Conservation (phyloP, 1,140 invertebrate genomes). For the Drosophila orosa region DNA sequence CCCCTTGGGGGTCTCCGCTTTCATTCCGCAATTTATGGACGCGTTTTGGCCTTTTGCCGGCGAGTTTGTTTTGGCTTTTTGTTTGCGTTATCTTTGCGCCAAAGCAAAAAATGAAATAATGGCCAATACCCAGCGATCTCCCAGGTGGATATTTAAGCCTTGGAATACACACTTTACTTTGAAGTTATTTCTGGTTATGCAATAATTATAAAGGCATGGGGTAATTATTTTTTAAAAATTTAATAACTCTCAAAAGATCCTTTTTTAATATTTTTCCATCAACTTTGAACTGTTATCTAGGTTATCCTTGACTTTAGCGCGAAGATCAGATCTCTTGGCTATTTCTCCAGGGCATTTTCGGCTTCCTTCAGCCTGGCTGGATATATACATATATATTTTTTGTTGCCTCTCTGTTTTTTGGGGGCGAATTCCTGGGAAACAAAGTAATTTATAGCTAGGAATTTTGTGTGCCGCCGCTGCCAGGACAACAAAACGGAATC, state of each 20-base stretch:
- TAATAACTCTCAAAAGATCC: neutral
- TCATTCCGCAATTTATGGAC: slow-evolving; percentile 70
- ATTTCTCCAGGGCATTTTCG: slow-evolving; percentile 17
- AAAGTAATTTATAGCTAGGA: slow-evolving; percentile 73
- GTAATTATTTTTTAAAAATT: neutral
- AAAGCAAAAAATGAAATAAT: slow-evolving; percentile 65
- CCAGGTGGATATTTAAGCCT: slow-evolving; percentile 23
- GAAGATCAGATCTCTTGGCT: slow-evolving; percentile 21
- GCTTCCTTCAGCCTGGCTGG: slow-evolving; percentile 28
- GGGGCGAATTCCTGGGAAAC: slow-evolving; percentile 71
- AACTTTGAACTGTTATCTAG: neutral
- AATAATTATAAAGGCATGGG: neutral
- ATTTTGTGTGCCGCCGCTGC: slow-evolving; percentile 59
- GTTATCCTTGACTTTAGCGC: neutral
- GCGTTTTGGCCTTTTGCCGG: slow-evolving; percentile 71
- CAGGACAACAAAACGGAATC: slow-evolving; percentile 59
- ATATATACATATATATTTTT: neutral
- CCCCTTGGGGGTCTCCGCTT: slow-evolving; percentile 40
- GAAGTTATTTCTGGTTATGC: neutral
- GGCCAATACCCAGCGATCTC: slow-evolving; percentile 35
- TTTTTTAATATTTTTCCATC: neutral
- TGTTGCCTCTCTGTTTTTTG: slow-evolving; percentile 13
- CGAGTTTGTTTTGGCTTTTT: slow-evolving; percentile 43
- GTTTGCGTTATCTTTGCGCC: slow-evolving; percentile 39
- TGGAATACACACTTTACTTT: neutral